Conservation (phyloP, 2,797 vertebrate genomes). For the Micromesistius poutassou region DNA sequence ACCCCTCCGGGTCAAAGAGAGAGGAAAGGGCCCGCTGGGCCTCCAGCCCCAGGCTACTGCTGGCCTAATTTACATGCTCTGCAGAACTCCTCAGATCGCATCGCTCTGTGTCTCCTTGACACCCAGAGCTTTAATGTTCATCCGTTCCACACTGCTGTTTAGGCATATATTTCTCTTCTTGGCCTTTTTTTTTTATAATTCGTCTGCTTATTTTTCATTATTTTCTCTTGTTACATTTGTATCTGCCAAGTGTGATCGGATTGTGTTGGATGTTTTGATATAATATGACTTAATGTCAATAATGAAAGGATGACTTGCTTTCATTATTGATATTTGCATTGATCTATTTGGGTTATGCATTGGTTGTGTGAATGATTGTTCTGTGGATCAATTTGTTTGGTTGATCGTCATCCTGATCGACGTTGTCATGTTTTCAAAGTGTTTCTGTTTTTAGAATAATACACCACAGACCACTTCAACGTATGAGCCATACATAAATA, state of each 20-base stretch:
- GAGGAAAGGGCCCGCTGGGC: not conserved
- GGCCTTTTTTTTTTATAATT: not conserved
- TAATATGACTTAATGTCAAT: too few relatives aligned
- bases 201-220: not conserved
- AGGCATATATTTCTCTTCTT: not conserved
- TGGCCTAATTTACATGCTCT: slow-evolving; percentile 21
- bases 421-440: not conserved
- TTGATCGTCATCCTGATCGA: not conserved
- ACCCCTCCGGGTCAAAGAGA: not conserved
- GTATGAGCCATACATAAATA: not conserved
- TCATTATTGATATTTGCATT: not conserved
- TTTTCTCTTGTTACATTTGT: not conserved
- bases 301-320: not conserved
- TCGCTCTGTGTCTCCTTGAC: slow-evolving; percentile 2
- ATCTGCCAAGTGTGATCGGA: not conserved
- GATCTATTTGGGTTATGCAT: not conserved
- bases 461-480: not conserved
- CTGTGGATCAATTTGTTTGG: not conserved
- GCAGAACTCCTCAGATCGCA: slow-evolving; percentile 10
- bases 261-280: too few relatives aligned
- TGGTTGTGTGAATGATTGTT: not conserved
- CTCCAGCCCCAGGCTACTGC: slow-evolving; percentile 7
- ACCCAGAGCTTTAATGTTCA: not conserved
- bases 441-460: not conserved
- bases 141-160: not conserved